Base-by-base conservation (phyloP, 2,797 vertebrate genomes). In the Enteromius radiatus region DNA sequence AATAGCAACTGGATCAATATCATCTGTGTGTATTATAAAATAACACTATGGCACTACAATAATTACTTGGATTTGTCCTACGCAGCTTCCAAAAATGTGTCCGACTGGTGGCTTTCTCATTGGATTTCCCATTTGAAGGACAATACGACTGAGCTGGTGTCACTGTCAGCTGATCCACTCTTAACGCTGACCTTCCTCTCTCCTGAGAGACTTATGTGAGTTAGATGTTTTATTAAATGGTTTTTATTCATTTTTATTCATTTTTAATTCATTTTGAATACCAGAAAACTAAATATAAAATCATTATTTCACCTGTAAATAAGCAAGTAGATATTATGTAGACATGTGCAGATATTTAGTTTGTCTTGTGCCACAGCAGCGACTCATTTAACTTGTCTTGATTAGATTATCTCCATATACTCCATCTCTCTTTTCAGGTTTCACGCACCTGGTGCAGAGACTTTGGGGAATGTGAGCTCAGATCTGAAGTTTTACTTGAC, bases 31-130 rank as follows among this genome's bases (percentile, higher is more conserved):
- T 64, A 21, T 36, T 38, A 15, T 67, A 2, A 26, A 17, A 75
- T 2, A 17, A 23, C 10, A 19, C 38, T 5, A n/a, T 11, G 15
- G 19, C 28, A 9, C 26, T 76, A 59, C 14, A 31, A 6, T 36
- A 21, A 68, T 3, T 36, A 47, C 33, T 15, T 14, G 38, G n/a
- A 59, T 28, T 31, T 74, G 10, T 19, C 26, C 11, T 82, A 38
- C 49, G 33, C 90, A 98, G 97, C 92, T 47, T 96, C 96, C 26
- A 96, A 95, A 92, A 99, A 99, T 9, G 80, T 95, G 0, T 97
- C 97, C 0, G 98, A 99, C 87, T 99, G 98, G 98, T 99, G 98
- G 98, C 91, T 99, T 12, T 97, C 97, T 23, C 90, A 97, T 88
- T 99, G 98, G 98, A 95, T 98, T 87, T 95, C 97, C 4, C 91